Evolutionary conservation across 2,888 invertebrate species (phyloP).

Genomic region (Phaedon cochleariae): DNA sequence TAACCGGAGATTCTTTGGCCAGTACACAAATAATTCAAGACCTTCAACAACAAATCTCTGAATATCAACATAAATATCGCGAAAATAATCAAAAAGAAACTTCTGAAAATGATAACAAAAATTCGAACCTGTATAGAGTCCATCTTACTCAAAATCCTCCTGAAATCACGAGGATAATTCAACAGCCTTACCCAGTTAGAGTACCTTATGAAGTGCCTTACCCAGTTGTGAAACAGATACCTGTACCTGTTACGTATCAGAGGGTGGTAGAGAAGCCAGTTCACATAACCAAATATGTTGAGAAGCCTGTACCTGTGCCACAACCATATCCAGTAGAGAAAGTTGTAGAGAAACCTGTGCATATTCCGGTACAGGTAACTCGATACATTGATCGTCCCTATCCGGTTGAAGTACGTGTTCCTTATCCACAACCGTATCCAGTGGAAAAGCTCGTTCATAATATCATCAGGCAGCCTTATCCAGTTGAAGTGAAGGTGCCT

Average conservation of each 20-base stretch:
- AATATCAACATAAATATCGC: constrained; percentile 40
- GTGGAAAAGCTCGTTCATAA: constrained; percentile 60
- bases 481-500: constrained; percentile 61
- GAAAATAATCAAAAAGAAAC: constrained; percentile 23
- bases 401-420: constrained; percentile 56
- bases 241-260: constrained; percentile 54
- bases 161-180: constrained; percentile 62
- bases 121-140: not conserved
- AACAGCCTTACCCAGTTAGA: constrained; percentile 54
- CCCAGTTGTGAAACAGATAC: constrained; percentile 47
- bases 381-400: constrained; percentile 64
- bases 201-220: constrained; percentile 49
- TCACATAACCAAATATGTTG: constrained; percentile 51
- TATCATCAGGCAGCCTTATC: constrained; percentile 53
- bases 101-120: not conserved
- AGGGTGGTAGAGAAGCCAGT: constrained; percentile 60
- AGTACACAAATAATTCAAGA: not conserved
- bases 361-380: constrained; percentile 64
- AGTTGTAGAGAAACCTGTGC: constrained; percentile 62
- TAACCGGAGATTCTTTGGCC: too few species aligned
- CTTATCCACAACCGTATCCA: constrained; percentile 57
- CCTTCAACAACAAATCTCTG: constrained; percentile 45
- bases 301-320: constrained; percentile 58
- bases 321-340: constrained; percentile 53
- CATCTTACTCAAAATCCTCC: constrained; percentile 49